Base-by-base conservation (phyloP, 1,140 invertebrate genomes). In the Sminthurinus signatus region DNA sequence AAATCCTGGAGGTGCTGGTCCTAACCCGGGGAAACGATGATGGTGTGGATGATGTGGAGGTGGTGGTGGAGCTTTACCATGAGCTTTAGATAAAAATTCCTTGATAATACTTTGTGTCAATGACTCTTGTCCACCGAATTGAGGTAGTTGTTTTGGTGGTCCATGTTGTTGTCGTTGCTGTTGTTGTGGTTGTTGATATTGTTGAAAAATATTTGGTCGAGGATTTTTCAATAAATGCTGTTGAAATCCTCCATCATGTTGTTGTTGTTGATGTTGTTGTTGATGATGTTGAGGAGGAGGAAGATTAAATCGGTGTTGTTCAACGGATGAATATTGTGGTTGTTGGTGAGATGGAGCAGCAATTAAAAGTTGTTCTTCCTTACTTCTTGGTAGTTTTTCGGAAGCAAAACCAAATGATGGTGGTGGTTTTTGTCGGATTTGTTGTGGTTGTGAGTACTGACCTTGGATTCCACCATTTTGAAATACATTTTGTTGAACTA, bases 371-470 rank as follows among this genome's bases (percentile, higher is more conserved):
- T 36, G 5, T 36, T 15, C 15, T 36, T 36, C 32, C 15, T 36
- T 36, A 36, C 32, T 36, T 15, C 15, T 36, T 36, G 32, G 5
- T 8, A 36, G 5, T 52, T 27, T 52, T 4, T 8, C 19, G 19
- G 15, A 10, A 52, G 8, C 25, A 4, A 14, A 29, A 36, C 32
- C 32, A 36, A 36, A 54, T 28, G 32, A 8, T 36, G 32, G 23
- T 52, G 54, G 57, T 68, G 68, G 46, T 58, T 56, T 27, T 61
- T 55, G 39, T 32, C 50, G 21, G 27, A 52, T 28, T 12, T 27
- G 50, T n/a, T 58, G 60, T 28, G 64, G 67, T 29, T 62, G 62
- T 28, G 60, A 61, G 46, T 48, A 63, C 25, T 63, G 65, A 4
- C 52, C 64, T 59, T 66, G 67, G 8, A 32, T 51, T 39, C 48